phyloP scores from a whole-genome alignment of 1,140 invertebrate species.

The Hetaerina americana region DNA sequence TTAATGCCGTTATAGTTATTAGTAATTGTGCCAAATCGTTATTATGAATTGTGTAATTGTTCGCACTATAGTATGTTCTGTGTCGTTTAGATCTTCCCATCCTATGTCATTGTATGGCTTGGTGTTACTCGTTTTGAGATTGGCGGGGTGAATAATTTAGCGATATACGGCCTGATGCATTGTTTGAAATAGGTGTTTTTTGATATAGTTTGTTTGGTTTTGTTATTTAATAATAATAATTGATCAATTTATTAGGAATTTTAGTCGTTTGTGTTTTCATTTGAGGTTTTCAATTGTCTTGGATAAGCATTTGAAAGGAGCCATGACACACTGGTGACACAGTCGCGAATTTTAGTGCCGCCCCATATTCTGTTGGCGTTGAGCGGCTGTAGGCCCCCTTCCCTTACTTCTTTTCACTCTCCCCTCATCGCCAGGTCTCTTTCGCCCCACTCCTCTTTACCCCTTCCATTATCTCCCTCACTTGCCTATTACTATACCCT shows the following conservation, averaged over 20 bases:
- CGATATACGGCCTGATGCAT: too few relatives aligned
- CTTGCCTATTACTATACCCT: not conserved
- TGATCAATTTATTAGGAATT: too few relatives aligned
- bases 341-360: not conserved
- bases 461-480: not conserved
- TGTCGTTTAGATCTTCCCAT: not conserved
- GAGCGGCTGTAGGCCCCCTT: not conserved
- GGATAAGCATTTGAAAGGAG: not conserved
- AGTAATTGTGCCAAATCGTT: not conserved
- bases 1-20: too few relatives aligned
- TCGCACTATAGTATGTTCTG: not conserved
- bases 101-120: not conserved
- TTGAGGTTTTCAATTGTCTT: not conserved
- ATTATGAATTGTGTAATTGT: not conserved
- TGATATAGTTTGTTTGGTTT: too few relatives aligned
- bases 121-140: not conserved
- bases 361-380: not conserved
- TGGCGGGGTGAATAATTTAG: not conserved
- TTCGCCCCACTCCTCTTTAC: not conserved
- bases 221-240: too few relatives aligned
- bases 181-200: too few relatives aligned
- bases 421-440: not conserved
- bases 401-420: not conserved
- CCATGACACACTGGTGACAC: not conserved
- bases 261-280: too few relatives aligned